Evolutionary conservation across 2,888 invertebrate species (phyloP), one percentile per base, ranked within the genome.

Genomic region (Smittia aterrima): DNA sequence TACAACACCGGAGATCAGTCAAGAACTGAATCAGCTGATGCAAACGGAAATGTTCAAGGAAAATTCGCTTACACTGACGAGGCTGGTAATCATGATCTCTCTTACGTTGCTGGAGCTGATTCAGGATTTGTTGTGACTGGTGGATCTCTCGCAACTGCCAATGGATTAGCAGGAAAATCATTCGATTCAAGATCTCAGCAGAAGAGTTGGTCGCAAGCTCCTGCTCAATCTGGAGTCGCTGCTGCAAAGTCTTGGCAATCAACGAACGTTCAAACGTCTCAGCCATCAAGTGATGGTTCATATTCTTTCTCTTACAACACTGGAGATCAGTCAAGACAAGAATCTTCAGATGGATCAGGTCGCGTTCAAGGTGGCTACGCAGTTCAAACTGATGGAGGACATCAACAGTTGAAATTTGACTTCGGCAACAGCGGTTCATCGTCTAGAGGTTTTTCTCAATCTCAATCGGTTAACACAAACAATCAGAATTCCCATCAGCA

Each of bases 71-170:
- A 86, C 79, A 83, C 88, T 22, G 90, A 91, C 78, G 90, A 90
- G 77, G 86, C 89, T 1, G 91, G 91, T 0, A 84, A 88, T n/a
- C 90, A 90, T 79, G 88, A 90, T 78, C 88, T 91, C 0, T 86
- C 88, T 74, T 91, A 89, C 80, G 87, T 89, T 76, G 91, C 91
- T n/a, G 91, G 90, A 0, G 85, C 88, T 74, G 87, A 88, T 77
- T 90, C 88, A 0, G 91, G 91, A 0, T 91, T 91, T 77, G 78
- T 80, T 53, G 79, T 81, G 54, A 80, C 81, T 76, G 81, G 81
- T 64, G 82, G 83, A 53, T 82, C 79, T 77, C 79, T 83, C 76
- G 78, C 80, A 16, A 66, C 40, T 54, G n/a, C 78, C 16, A 78
- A 78, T 75, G 78, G 78, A 16, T 64, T 77, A 1, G 74, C 66